phyloP scores from a whole-genome alignment of 2,888 invertebrate species.

The Cheilosia urbana region DNA sequence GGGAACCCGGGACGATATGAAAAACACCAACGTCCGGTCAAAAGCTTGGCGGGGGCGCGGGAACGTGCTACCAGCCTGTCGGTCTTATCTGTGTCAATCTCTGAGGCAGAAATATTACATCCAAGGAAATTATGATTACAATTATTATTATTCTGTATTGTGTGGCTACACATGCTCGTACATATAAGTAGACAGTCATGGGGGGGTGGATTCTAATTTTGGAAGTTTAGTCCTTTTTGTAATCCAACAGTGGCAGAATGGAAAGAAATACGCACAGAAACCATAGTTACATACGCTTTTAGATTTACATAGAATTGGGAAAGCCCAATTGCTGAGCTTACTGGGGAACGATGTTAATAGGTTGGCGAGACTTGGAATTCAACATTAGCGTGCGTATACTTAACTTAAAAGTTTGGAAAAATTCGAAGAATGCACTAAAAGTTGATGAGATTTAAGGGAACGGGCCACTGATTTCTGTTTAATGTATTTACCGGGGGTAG shows the following conservation, averaged over 20 bases:
- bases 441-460: too few relatives aligned
- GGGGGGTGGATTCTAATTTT: too few relatives aligned
- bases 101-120: background rate
- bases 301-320: background rate
- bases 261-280: background rate
- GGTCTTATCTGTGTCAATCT: constrained; percentile 30
- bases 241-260: background rate
- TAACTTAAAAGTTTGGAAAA: too few relatives aligned
- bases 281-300: background rate
- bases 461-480: too few relatives aligned
- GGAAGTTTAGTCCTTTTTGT: too few relatives aligned
- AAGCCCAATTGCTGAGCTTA: background rate
- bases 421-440: too few relatives aligned
- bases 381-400: too few relatives aligned
- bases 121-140: background rate
- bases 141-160: background rate
- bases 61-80: background rate
- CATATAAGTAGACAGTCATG: too few relatives aligned
- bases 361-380: too few relatives aligned
- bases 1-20: background rate
- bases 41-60: constrained; percentile 13
- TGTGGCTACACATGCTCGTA: too few relatives aligned
- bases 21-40: constrained; percentile 18
- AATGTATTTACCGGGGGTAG: too few relatives aligned
- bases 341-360: background rate